Evolutionary conservation across 2,113 vertebrate species (phyloP).

Genomic region (Gila orcuttii): DNA sequence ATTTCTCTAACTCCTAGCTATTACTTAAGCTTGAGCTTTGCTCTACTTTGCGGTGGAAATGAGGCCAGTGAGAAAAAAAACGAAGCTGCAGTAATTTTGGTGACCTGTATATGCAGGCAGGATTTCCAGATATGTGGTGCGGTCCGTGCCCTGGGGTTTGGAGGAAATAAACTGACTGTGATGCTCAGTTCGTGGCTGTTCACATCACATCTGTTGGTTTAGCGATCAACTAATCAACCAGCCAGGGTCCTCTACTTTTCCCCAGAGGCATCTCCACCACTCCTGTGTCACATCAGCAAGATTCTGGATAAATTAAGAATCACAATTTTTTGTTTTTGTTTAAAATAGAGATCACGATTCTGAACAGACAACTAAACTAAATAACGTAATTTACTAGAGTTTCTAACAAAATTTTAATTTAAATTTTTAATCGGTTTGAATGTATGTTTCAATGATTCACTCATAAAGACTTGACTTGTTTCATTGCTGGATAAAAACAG

Average conservation of each 20-base stretch:
- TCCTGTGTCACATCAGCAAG: neutral
- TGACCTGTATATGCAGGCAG: slow-evolving; percentile 19
- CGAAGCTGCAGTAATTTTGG: slow-evolving; percentile 29
- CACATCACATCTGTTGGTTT: slow-evolving; percentile 14
- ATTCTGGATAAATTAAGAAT: too few relatives aligned
- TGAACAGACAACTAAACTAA: too few relatives aligned
- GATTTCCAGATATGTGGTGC: neutral
- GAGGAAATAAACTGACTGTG: neutral
- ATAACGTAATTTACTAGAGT: too few relatives aligned
- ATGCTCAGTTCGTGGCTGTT: neutral
- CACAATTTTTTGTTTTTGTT: too few relatives aligned
- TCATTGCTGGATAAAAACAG: too few relatives aligned
- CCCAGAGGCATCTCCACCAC: neutral
- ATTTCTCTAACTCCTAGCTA: slow-evolving; percentile 12
- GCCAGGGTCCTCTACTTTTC: slow-evolving; percentile 3
- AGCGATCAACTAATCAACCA: slow-evolving; percentile 11
- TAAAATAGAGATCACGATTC: too few relatives aligned
- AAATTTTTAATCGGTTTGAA: too few relatives aligned
- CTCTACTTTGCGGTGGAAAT: slow-evolving; percentile 47
- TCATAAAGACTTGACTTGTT: too few relatives aligned
- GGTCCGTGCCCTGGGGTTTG: slow-evolving; percentile 4
- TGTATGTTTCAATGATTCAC: too few relatives aligned
- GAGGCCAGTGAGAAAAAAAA: slow-evolving; percentile 18
- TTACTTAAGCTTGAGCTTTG: slow-evolving; percentile 47
- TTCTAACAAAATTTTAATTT: too few relatives aligned